Conservation (phyloP, 2,797 vertebrate species). For the Pantherophis vulpinus region DNA sequence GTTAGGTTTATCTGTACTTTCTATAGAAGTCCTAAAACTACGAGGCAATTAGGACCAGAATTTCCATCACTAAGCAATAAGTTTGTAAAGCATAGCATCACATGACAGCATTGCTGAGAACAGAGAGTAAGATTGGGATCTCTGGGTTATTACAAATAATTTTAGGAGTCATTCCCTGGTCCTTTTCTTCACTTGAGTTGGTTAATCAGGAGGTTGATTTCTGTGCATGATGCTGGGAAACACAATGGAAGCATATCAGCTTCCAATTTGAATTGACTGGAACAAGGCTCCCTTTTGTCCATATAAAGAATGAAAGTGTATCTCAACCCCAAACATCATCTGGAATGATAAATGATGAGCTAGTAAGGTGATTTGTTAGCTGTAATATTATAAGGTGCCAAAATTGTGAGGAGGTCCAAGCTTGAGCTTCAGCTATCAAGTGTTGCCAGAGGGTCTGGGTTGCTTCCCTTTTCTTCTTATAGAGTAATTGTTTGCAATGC, state of each 20-base stretch:
- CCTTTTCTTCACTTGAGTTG: neutral
- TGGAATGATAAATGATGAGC: neutral
- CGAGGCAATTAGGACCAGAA: neutral
- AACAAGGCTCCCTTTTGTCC: neutral
- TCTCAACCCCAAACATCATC: neutral
- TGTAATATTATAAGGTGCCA: neutral
- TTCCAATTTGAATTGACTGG: neutral
- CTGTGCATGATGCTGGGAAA: neutral
- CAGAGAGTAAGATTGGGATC: neutral
- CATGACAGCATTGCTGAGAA: neutral
- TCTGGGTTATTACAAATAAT: neutral
- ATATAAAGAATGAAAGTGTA: neutral
- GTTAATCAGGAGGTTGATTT: neutral
- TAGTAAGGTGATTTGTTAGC: neutral
- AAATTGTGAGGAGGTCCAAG: neutral
- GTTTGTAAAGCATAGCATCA: neutral
- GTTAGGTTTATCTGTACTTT: neutral
- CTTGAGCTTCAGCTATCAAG: neutral
- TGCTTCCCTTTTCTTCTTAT: neutral
- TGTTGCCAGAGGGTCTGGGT: neutral
- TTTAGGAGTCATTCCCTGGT: neutral
- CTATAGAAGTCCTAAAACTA: neutral
- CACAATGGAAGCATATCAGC: neutral
- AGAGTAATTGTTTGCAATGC: neutral
- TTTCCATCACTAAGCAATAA: neutral